phyloP scores from a whole-genome alignment of 2,797 vertebrate genomes.

The Sylvia borin region DNA sequence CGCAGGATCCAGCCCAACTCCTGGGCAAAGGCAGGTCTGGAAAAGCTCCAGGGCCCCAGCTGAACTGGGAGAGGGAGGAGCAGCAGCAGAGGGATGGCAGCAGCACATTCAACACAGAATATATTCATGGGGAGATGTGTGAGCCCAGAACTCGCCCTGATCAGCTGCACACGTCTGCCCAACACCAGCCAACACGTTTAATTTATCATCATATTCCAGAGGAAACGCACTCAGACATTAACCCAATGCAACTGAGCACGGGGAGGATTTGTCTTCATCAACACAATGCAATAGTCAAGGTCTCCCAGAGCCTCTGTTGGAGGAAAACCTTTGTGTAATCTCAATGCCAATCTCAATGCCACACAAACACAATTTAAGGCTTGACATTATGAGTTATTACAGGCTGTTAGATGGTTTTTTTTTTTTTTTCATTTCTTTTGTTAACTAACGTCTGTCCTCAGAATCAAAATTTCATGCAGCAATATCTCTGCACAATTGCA shows the following conservation, averaged over 20 bases:
- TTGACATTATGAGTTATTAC: conserved; percentile 32
- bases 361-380: background rate
- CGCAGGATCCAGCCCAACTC: fast-evolving
- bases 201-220: conserved; percentile 9
- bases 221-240: background rate
- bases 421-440: background rate
- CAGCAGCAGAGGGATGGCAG: background rate
- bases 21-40: background rate
- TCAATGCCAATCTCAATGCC: background rate
- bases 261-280: conserved; percentile 55
- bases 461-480: background rate
- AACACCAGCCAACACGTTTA: background rate
- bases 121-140: fast-evolving
- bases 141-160: background rate
- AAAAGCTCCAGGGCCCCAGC: background rate
- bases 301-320: background rate
- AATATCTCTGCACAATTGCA: background rate
- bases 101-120: fast-evolving
- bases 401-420: background rate
- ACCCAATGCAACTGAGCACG: background rate
- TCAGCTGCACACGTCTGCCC: background rate
- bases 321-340: background rate
- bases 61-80: background rate
- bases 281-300: background rate
- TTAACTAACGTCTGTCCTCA: background rate